These are phyloP conservation scores for Micropoecilia bifurca DNA, from an alignment of 2,797 vertebrate genomes.

Conservation along the genomic window DNA sequence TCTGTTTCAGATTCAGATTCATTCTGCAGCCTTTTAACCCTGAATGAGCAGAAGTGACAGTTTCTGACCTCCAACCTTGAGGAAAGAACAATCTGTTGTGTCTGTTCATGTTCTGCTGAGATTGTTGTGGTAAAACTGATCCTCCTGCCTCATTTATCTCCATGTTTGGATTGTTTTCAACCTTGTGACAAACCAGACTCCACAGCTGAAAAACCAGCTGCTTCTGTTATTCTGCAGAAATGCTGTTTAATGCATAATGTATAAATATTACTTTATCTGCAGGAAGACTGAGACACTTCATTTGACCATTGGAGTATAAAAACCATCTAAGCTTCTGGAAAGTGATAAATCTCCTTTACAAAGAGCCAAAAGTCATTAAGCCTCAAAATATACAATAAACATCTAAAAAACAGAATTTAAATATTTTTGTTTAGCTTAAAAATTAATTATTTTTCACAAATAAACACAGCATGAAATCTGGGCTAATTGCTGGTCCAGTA, in stretches of 20 bases:
- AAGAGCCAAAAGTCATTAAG: background rate
- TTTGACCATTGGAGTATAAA: too few species aligned
- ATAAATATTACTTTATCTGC: background rate
- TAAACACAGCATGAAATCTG: background rate
- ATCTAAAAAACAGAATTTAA: background rate
- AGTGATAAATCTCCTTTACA: background rate
- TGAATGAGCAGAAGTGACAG: background rate
- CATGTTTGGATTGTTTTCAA: background rate
- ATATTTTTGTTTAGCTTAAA: background rate
- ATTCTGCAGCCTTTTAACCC: background rate
- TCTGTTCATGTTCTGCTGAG: background rate
- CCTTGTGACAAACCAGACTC: background rate
- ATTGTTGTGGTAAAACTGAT: background rate
- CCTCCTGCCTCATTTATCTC: background rate
- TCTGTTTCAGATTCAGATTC: background rate
- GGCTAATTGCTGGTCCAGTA: background rate
- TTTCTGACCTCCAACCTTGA: conserved; percentile 1
- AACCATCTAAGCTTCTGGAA: background rate
- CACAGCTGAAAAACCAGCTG: background rate
- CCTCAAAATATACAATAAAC: background rate
- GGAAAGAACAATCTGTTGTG: background rate
- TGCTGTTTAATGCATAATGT: background rate
- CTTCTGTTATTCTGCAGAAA: background rate
- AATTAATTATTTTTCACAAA: background rate
- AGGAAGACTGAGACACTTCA: background rate